Conservation (phyloP, 2,888 invertebrate genomes). For the Xanthorhoe designata region DNA sequence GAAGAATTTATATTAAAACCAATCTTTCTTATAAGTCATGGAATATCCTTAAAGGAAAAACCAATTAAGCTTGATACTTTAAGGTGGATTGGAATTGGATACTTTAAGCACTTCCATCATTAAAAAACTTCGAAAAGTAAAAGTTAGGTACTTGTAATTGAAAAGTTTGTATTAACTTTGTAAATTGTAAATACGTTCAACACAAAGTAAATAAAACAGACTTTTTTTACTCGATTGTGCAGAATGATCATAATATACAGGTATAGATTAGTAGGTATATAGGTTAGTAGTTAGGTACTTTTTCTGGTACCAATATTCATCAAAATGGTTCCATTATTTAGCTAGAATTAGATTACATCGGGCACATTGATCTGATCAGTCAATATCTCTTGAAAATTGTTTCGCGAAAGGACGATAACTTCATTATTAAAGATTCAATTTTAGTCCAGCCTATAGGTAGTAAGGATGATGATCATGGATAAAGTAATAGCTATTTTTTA, state of each 20-base stretch:
- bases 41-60: not conserved
- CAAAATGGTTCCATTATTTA: constrained; percentile 41
- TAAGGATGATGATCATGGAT: constrained; percentile 1
- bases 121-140: constrained; percentile 16
- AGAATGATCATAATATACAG: too few species aligned
- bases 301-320: too few species aligned
- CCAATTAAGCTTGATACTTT: constrained; percentile 5
- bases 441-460: not conserved
- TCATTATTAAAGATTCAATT: constrained; percentile 60
- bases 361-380: constrained; percentile 57
- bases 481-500: too few species aligned
- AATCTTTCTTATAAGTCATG: not conserved
- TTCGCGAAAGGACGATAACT: constrained; percentile 68
- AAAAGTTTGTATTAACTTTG: constrained; percentile 32
- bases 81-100: not conserved
- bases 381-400: constrained; percentile 73
- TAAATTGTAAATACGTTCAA: not conserved
- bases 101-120: constrained; percentile 6
- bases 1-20: not conserved
- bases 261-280: too few species aligned
- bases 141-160: constrained; percentile 29
- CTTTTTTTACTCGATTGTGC: not conserved
- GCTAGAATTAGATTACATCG: constrained; percentile 59
- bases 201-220: constrained; percentile 19
- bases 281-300: too few species aligned